A percentile compares a stretch with the other conserved stretches of the same genome.
phyloP scores from a whole-genome alignment of 2,113 vertebrate genomes.

The Myotis brandtii region DNA sequence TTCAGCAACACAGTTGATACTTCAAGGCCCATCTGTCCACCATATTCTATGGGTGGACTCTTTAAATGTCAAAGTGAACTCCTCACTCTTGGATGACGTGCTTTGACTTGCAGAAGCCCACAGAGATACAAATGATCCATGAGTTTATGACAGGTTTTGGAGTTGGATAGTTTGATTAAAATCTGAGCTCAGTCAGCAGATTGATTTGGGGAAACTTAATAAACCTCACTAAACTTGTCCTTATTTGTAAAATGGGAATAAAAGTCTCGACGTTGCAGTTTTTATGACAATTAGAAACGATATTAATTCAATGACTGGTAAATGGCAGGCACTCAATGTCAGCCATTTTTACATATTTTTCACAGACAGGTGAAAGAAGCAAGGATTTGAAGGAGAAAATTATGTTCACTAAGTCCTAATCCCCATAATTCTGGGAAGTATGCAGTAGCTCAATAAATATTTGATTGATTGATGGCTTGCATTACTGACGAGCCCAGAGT shows the following conservation, averaged over 20 bases:
- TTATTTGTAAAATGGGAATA: not conserved
- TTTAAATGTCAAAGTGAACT: conserved; percentile 27
- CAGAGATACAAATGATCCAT: not conserved
- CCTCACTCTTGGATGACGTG: not conserved
- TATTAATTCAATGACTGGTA: not conserved
- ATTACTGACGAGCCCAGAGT: not conserved
- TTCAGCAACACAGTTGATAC: not conserved
- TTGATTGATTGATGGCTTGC: not conserved
- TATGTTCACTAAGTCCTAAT: conserved; percentile 4
- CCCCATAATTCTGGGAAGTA: not conserved
- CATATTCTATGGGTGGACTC: not conserved
- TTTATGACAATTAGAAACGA: not conserved
- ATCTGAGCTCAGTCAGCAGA: not conserved
- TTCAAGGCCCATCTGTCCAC: not conserved
- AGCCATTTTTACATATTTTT: not conserved
- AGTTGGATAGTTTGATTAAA: conserved; percentile 10
- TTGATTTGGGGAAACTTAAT: not conserved
- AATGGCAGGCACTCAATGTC: not conserved
- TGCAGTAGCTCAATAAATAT: not conserved
- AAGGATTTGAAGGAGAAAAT: conserved; percentile 32
- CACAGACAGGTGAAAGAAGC: not conserved
- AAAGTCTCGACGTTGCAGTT: not conserved
- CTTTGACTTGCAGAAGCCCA: not conserved
- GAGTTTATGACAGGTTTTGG: not conserved
- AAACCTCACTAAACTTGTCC: not conserved